phyloP scores from a whole-genome alignment of 1,140 invertebrate genomes.

The Nephila pilipes region DNA sequence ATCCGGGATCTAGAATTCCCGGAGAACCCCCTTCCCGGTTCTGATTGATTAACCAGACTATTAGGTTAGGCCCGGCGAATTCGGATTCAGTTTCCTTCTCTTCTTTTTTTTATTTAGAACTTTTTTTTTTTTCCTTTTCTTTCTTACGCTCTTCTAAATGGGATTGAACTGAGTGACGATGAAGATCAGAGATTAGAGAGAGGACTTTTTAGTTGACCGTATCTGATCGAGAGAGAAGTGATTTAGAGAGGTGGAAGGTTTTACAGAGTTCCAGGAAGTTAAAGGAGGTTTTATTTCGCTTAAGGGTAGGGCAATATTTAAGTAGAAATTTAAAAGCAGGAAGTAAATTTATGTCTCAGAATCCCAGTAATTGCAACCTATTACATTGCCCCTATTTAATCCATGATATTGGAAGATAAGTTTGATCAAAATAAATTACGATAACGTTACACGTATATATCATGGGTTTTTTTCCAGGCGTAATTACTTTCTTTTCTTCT shows the following conservation, averaged over 20 bases:
- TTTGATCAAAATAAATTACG: too few species aligned
- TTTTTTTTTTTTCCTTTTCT: background rate
- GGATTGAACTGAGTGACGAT: conserved; percentile 12
- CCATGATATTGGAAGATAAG: too few species aligned
- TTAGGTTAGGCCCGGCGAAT: conserved; percentile 18
- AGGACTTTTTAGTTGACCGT: conserved; percentile 32
- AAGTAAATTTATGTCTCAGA: too few species aligned
- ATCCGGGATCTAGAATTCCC: conserved; percentile 10
- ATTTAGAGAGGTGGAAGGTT: background rate
- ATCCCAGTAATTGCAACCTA: too few species aligned
- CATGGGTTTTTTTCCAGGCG: too few species aligned
- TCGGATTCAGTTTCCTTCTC: conserved; percentile 3
- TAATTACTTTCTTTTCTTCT: too few species aligned
- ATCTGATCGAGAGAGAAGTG: conserved; percentile 23
- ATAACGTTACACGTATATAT: too few species aligned
- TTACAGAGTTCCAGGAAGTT: background rate
- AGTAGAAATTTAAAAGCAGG: too few species aligned
- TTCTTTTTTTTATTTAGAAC: background rate
- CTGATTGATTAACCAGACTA: conserved; percentile 51
- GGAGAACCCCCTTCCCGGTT: background rate
- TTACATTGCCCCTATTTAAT: too few species aligned
- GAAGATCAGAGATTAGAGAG: conserved; percentile 17
- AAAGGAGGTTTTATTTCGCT: too few species aligned
- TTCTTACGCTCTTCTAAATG: background rate
- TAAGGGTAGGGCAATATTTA: too few species aligned